Base-by-base conservation (phyloP, 92 coral and sea anemone species). In the Zoanthus sansibaricus region DNA sequence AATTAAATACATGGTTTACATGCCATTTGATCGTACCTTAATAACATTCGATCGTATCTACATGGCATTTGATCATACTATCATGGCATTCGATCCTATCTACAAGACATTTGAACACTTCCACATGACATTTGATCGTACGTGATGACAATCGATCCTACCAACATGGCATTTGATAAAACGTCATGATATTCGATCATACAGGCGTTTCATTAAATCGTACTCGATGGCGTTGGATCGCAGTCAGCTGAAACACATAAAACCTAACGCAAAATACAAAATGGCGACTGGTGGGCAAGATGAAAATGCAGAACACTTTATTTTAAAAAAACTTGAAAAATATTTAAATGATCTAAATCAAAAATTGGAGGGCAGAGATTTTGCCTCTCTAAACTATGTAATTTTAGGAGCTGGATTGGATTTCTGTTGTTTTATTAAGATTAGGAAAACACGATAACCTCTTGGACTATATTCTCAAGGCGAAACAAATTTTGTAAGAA, bases 381-480 rank as follows among this genome's bases (percentile, higher is more conserved):
- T 61, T 16, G 86, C 86, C 14, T 46, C 37, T 25, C 73, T 69
- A 10, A 45, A 69, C 44, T 30, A 5, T 10, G 14, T 21, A 25
- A 30, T 69, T 21, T 69, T 64, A 82, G n/a, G 66, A 82, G 67
- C 75, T 82, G 67, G 86, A 82, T 37, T 82, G 86, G 77, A 72
- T 68, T 12, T 67, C 44, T 12, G n/a, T 72, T 13, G 8, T 82
- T 30, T 82, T 82, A 25, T 33, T 71, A 30, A 32, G 48, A 42
- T 31, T 71, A 13, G 46, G 73, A 32, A 69, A 69, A 25, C 44
- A 69, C 73, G 13, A 69, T 21, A 69, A 69, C 44, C 42, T 69
- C 42, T 69, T 69, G 73, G 42, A 31, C 73, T 7, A 69, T 31
- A 25, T 69, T 21, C 73, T 69, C 8, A 31, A 69, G 42, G 73